Base-by-base conservation (phyloP, 2,113 vertebrate species). In the Dunckerocampus dactyliophorus region DNA sequence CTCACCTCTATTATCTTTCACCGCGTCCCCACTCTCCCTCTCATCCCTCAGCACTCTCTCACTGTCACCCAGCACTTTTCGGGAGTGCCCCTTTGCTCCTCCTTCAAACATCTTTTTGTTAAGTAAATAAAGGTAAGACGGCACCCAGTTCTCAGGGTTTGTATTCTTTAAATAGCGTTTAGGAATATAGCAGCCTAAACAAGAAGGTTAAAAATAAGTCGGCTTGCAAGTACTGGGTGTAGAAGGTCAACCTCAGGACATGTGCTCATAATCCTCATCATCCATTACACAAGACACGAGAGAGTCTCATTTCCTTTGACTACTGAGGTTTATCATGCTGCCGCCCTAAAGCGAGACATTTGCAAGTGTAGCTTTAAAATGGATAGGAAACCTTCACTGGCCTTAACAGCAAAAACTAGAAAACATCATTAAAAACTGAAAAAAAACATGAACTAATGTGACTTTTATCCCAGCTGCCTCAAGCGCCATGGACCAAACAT, bases 1-100 rank as follows among this genome's bases (percentile, higher is more conserved):
- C 76, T 86, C 81, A 86, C 85, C 85, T 89, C 87, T 71, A 86
- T 86, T 84, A 84, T 84, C 84, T 82, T 69, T 37, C 16, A n/a
- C n/a, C 71, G 67, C 24, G 69, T 77, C 76, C 74, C 42, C 64
- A n/a, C 70, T 75, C 77, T 62, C 65, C 64, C 55, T 73, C 82
- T 85, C 81, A 82, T 88, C 79, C 82, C 74, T 78, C 67, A 37
- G 48, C 51, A 10, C 73, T 67, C 71, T 66, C 77, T 75, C 62
- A 47, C 77, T 65, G 75, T 77, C 76, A 78, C 20, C 11, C 63
- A 81, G 78, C 80, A 79, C 50, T 67, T 81, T 59, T 74, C 58
- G 1, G 68, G 58, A 69, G 67, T 51, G 46, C 55, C 53, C 66
- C 28, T 60, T 42, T 24, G 8, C 51, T 31, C 49, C 45, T 47